Evolutionary conservation across 2,888 invertebrate species (phyloP), one percentile per base, ranked within the genome.

Genomic region (Therioaphis trifolii): DNA sequence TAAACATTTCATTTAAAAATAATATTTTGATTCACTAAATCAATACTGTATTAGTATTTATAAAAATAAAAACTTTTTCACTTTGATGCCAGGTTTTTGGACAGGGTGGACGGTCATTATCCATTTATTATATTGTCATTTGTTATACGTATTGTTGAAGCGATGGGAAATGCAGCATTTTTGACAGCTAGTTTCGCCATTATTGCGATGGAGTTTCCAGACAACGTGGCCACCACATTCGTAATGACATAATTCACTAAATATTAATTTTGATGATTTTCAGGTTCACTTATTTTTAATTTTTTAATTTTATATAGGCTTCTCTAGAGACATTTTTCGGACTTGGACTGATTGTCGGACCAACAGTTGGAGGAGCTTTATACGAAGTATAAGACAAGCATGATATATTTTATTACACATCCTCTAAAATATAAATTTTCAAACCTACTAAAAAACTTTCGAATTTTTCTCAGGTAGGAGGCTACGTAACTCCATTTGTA

Each of bases 281-380:
- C 11, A 21, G 21, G 12, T 4, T 14, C 5, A 63, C n/a, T n/a
- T n/a, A n/a, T n/a, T n/a, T n/a, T n/a, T 58, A 7, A 14, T 18
- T 63, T 12, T 63, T 15, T 18, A 12, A 9, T 66, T 84, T 75
- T 80, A 84, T 87, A 52, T 88, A 93, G 94, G 95, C 95, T 1
- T 94, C 94, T 0, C 88, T 95, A 68, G 95, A 96, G 89, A 95
- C 96, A 0, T 96, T 95, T 89, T 96, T 96, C 88, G 97, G 97
- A 0, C 91, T 92, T 87, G 97, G 92, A 1, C 91, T 97, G 84
- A 96, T 97, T 84, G 94, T 95, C 0, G 97, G 97, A 0, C 97
- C 97, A 0, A 95, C 95, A 0, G 91, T 97, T 14, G 97, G 97
- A 0, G 96, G 96, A 0, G 93, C 94, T 0, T 90, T 97, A 0